Percentiles rank a stretch among this genome's conserved stretches.
phyloP scores from a whole-genome alignment of 2,888 invertebrate genomes.

The Leptopterna dolabrata region DNA sequence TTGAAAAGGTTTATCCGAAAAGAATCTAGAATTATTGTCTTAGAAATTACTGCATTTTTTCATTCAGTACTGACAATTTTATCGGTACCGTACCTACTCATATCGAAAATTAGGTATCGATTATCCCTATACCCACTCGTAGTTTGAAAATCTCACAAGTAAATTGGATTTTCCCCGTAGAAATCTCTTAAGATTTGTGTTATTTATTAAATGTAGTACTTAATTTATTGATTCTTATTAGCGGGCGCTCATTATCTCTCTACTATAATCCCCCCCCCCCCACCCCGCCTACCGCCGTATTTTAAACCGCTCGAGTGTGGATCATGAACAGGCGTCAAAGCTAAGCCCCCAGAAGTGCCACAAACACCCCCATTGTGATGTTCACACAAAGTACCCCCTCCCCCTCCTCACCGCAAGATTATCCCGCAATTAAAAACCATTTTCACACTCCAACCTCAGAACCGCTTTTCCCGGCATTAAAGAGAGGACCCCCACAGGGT shows the following conservation, averaged over 20 bases:
- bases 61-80: too few relatives aligned
- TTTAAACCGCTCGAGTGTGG: neutral
- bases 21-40: too few relatives aligned
- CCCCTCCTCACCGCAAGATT: neutral
- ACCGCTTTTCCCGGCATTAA: neutral
- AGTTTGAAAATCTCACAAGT: too few relatives aligned
- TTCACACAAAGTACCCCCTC: neutral
- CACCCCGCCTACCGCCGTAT: too few relatives aligned
- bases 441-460: neutral
- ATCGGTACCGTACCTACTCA: too few relatives aligned
- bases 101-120: too few relatives aligned
- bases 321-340: neutral
- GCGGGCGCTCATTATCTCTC: neutral
- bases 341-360: neutral
- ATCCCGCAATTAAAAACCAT: neutral
- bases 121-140: too few relatives aligned
- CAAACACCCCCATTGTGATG: neutral
- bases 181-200: too few relatives aligned
- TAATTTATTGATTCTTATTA: neutral
- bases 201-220: too few relatives aligned
- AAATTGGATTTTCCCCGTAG: too few relatives aligned
- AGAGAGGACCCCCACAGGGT: neutral
- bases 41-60: too few relatives aligned
- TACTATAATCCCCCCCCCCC: neutral
- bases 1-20: too few relatives aligned